Evolutionary conservation across 2,888 invertebrate genomes (phyloP), one percentile per base, ranked within the genome.

Genomic region (Aethes cnicana): DNA sequence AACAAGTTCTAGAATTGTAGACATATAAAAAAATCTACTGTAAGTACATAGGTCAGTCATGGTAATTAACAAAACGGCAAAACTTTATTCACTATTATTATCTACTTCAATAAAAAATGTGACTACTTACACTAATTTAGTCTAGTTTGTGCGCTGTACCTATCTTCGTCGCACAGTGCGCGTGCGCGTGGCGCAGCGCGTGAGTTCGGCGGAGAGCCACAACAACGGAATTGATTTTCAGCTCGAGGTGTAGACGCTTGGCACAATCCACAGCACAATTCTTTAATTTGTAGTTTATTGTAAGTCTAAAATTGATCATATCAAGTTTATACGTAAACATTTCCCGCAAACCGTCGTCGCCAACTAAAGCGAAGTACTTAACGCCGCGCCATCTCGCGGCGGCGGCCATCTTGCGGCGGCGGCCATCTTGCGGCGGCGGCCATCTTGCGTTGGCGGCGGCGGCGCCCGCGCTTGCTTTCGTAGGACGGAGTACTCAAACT

Each of bases 241-340:
- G 6, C 42, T 43, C 46, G 32, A 37, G 44, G 44, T 44, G 30
- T 44, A 52, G 43, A 39, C 35, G 52, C 52, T 52, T 52, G 39
- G 52, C 52, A 52, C 52, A 52, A 52, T 39, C 25, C 25, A 46
- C 46, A 18, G 52, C 52, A 52, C 52, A 52, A 52, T 50, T 52
- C 32, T 71, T 68, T 73, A 65, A 68, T 79, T 75, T 72, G 71
- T 79, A 78, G 72, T 72, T 64, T 67, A 64, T 66, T 69, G 64
- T 62, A 68, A 63, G 64, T 66, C 61, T 68, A 63, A 74, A 81
- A 82, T 75, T 76, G 79, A 86, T 88, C 88, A 88, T 88, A 88
- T 88, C 88, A 88, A 84, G 77, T 83, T 85, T 85, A 88, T 87
- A 88, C 88, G 88, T 88, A 88, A 85, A 75, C 59, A 55, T 72